phyloP scores from a whole-genome alignment of 2,797 vertebrate species.

The Thunnus albacares region DNA sequence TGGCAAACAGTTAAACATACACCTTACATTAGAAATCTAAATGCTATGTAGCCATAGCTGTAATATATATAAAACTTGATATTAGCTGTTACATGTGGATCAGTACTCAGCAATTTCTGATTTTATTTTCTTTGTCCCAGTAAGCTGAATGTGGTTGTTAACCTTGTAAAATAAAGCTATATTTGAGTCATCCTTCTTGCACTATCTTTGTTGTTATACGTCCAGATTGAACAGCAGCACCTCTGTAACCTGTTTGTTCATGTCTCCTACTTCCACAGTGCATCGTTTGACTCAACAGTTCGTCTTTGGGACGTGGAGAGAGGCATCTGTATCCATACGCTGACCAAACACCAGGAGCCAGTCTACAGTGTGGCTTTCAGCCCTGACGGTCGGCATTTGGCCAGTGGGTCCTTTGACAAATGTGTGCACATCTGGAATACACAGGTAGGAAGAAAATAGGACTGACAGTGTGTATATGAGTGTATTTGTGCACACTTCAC shows the following conservation, averaged over 20 bases:
- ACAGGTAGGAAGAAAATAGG: constrained; percentile 85
- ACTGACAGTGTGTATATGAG: not conserved
- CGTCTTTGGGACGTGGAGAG: constrained; percentile 99
- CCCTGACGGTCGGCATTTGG: constrained; percentile 97
- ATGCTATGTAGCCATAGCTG: too few relatives aligned
- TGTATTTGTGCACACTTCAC: too few relatives aligned
- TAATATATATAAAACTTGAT: too few relatives aligned
- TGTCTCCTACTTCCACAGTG: constrained; percentile 80
- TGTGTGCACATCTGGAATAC: constrained; percentile 99
- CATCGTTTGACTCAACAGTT: constrained; percentile 99
- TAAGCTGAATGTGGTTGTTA: not conserved
- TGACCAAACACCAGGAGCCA: constrained; percentile 99
- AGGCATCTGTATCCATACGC: constrained; percentile 97
- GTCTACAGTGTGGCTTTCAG: constrained; percentile 99
- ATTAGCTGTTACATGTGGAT: too few relatives aligned
- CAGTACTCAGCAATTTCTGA: too few relatives aligned
- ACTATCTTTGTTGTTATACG: not conserved
- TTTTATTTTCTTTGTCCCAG: not conserved
- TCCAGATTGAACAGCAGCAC: not conserved
- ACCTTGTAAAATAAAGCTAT: too few relatives aligned
- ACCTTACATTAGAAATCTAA: too few relatives aligned
- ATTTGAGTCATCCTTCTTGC: too few relatives aligned
- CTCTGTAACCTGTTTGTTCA: not conserved
- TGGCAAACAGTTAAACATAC: too few relatives aligned
- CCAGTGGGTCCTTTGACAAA: constrained; percentile 99